Evolutionary conservation across 2,113 vertebrate genomes (phyloP).

Genomic region (Tachuris rubrigastra): DNA sequence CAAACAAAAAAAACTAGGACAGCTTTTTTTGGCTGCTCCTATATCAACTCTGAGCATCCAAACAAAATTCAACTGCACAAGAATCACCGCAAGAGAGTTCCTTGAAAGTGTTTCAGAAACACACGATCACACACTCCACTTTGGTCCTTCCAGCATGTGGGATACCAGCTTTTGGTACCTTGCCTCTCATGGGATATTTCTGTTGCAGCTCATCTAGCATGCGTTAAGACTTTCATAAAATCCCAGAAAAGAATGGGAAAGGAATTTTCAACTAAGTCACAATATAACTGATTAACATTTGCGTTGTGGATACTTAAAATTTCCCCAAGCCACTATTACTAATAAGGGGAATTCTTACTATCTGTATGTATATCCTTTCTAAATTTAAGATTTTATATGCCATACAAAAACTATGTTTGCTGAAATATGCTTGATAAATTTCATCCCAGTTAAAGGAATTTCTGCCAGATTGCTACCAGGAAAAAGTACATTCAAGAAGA

Average conservation of each 20-base stretch:
- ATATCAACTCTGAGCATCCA: background rate
- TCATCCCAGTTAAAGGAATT: background rate
- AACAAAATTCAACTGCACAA: background rate
- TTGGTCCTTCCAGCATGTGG: background rate
- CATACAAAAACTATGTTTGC: background rate
- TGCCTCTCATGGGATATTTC: background rate
- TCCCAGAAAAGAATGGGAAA: background rate
- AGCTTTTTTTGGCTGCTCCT: background rate
- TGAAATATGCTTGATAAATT: background rate
- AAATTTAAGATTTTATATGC: background rate
- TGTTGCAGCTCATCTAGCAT: background rate
- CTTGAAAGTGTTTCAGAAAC: slow-evolving; percentile 5
- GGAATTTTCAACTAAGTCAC: background rate
- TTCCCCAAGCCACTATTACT: background rate
- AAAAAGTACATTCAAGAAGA: background rate
- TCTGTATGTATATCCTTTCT: background rate
- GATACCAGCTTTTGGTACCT: background rate
- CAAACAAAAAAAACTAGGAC: no score
- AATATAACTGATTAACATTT: background rate
- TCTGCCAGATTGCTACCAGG: background rate
- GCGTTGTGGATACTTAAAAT: background rate
- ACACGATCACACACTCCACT: background rate
- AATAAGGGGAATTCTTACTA: background rate
- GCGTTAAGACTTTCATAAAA: background rate
- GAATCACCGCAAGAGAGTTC: background rate